Evolutionary conservation across 2,888 invertebrate genomes (phyloP).

Genomic region (Lasioglossum calceatum): DNA sequence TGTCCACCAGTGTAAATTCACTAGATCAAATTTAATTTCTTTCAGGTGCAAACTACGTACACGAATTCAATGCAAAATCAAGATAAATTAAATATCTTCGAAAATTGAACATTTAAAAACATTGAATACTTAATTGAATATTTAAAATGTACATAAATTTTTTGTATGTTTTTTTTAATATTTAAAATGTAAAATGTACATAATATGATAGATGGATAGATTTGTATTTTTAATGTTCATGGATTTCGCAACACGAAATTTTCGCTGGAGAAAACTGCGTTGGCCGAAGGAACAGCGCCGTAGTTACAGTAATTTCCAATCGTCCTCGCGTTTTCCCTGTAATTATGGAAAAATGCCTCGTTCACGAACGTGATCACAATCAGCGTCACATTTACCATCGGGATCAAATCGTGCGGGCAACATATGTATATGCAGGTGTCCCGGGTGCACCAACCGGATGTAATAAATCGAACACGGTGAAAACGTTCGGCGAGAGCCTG

Average conservation of each 20-base stretch:
- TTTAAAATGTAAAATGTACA: too few relatives aligned
- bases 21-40: too few relatives aligned
- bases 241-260: background rate
- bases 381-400: conserved; percentile 47
- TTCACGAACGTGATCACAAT: conserved; percentile 54
- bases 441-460: conserved; percentile 72
- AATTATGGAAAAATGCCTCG: conserved; percentile 46
- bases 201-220: too few relatives aligned
- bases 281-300: background rate
- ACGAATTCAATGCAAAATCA: too few relatives aligned
- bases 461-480: conserved; percentile 77
- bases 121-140: too few relatives aligned
- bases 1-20: too few relatives aligned
- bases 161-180: too few relatives aligned
- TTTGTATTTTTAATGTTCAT: too few relatives aligned
- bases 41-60: too few relatives aligned
- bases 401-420: conserved; percentile 54
- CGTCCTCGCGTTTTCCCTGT: background rate
- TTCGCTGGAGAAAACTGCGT: background rate
- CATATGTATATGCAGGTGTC: conserved; percentile 72
- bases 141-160: too few relatives aligned
- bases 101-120: background rate
- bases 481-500: conserved; percentile 67
- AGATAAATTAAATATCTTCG: background rate
- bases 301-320: conserved; percentile 17